These are phyloP conservation scores for Xestia xanthographa DNA, from an alignment of 2,888 invertebrate species.

Conservation along the genomic window DNA sequence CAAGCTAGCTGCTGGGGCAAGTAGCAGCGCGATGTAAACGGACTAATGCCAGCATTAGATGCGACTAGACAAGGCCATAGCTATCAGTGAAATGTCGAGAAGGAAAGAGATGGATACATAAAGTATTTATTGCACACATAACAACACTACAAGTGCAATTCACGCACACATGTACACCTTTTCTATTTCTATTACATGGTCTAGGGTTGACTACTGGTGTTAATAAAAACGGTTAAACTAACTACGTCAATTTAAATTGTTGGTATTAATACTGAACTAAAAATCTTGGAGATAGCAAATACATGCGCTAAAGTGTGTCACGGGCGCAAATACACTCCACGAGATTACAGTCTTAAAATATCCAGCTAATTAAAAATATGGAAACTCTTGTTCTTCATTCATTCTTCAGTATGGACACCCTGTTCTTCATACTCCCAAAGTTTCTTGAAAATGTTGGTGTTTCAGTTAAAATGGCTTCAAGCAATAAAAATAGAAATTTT, in stretches of 20 bases:
- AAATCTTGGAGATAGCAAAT: constrained; percentile 66
- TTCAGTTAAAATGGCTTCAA: not conserved
- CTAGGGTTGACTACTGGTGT: constrained; percentile 82
- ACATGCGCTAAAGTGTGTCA: constrained; percentile 66
- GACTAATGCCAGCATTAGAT: constrained; percentile 90
- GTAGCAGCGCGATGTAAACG: constrained; percentile 77
- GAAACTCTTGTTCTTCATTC: too few relatives aligned
- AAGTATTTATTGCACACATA: constrained; percentile 90
- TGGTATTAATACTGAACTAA: constrained; percentile 58
- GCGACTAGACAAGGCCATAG: constrained; percentile 91
- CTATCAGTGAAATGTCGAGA: constrained; percentile 91
- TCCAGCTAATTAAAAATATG: constrained; percentile 18
- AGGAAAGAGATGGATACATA: constrained; percentile 89
- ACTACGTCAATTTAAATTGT: constrained; percentile 64
- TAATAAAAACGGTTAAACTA: constrained; percentile 76
- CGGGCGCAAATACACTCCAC: constrained; percentile 54
- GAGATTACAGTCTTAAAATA: constrained; percentile 39
- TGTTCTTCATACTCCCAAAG: too few relatives aligned
- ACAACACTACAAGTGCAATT: constrained; percentile 86
- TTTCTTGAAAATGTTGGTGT: not conserved
- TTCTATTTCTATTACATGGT: constrained; percentile 88
- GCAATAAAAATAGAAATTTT: not conserved
- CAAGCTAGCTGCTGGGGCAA: constrained; percentile 77
- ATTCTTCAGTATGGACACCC: too few relatives aligned
- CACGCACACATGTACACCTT: constrained; percentile 83